Evolutionary conservation across 2,113 vertebrate species (phyloP), one percentile per base, ranked within the genome.

Genomic region (Ptychochromis oligacanthus): DNA sequence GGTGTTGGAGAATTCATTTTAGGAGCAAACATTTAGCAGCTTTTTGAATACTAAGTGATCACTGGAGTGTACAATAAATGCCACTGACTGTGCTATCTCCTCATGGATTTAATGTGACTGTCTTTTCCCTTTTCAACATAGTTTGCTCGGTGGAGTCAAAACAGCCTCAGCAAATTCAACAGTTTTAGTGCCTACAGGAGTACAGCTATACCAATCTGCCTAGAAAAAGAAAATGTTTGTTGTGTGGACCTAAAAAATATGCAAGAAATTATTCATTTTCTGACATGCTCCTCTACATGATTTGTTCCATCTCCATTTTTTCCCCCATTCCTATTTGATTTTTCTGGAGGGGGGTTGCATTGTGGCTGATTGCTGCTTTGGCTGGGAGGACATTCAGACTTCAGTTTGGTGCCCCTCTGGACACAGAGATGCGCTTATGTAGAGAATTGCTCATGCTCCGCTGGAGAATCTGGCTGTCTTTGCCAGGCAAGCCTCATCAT

Each of bases 351-450:
- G n/a, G n/a, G n/a, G n/a, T n/a, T n/a, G n/a, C n/a, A 31, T 31
- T 31, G 17, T 57, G 43, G 38, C 72, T 81, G 77, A 77, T 77
- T 54, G 76, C 81, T 89, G 83, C 56, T 86, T 77, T 77, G 78
- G 80, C 85, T 88, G 31, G 52, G 56, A 84, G 77, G 80, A 88
- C 79, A 85, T 77, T 79, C 78, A 75, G 67, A 79, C 43, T 72
- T 60, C 3, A 4, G 57, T 77, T 64, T 56, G 24, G 12, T 58
- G 18, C 58, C 77, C 77, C 80, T 80, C 38, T 75, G 75, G 83
- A 83, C 78, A 78, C 77, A 55, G 26, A 77, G 77, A 90, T 87
- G 81, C 83, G 85, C 82, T 92, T 88, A 89, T 90, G 75, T 87
- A 40, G 65, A 87, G 62, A 83, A 90, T 77, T 82, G 80, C 87